phyloP scores from a whole-genome alignment of 2,888 invertebrate species.

The Polydrusus tereticollis region DNA sequence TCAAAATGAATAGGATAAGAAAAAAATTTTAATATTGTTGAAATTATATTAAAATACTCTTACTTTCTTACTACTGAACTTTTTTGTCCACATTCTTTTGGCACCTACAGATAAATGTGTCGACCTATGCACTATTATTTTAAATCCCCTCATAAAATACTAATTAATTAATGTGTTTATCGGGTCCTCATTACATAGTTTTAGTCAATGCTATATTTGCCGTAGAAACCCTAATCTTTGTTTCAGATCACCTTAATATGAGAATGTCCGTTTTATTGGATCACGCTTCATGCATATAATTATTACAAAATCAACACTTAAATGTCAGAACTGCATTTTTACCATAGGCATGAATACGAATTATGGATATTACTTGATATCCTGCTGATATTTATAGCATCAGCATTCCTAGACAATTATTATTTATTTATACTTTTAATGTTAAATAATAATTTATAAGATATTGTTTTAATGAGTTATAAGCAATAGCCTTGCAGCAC shows the following conservation, averaged over 20 bases:
- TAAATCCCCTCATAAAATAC: too few species aligned
- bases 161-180: too few species aligned
- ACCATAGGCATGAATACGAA: not conserved
- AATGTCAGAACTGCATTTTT: not conserved
- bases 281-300: not conserved
- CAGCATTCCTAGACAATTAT: slow-evolving; percentile 17
- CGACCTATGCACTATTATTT: too few species aligned
- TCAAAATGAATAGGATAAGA: too few species aligned
- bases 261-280: not conserved
- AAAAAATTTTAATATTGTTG: too few species aligned
- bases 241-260: not conserved
- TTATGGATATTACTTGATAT: slow-evolving; percentile 21
- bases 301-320: not conserved
- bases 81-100: too few species aligned
- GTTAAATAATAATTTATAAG: slow-evolving; percentile 36
- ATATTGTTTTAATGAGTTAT: slow-evolving; percentile 38
- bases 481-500: slow-evolving; percentile 25
- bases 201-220: too few species aligned
- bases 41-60: too few species aligned
- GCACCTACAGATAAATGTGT: too few species aligned
- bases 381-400: slow-evolving; percentile 29
- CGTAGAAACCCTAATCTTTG: too few species aligned
- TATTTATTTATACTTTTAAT: slow-evolving; percentile 29
- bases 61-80: too few species aligned
- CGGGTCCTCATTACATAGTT: too few species aligned